Percentiles rank a stretch among this genome's conserved stretches.
Evolutionary conservation across 2,797 vertebrate species (phyloP).

Genomic region (Eremophila alpestris): DNA sequence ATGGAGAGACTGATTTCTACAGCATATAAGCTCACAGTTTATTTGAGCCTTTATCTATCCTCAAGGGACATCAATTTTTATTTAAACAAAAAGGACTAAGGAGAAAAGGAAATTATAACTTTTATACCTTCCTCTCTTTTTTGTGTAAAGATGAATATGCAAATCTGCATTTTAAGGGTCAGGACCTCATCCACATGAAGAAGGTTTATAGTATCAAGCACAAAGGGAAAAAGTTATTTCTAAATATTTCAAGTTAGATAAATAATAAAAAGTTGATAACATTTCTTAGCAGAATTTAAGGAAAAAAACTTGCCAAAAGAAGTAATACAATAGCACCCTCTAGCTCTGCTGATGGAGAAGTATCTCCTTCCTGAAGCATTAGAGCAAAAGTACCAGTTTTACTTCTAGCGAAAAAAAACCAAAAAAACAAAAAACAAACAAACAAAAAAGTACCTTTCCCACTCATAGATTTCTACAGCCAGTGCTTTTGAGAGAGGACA

Average conservation of each 20-base stretch:
- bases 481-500: not conserved
- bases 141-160: not conserved
- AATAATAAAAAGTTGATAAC: not conserved
- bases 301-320: not conserved
- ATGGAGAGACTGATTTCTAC: not conserved
- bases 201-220: not conserved
- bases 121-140: not conserved
- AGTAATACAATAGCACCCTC: conserved; percentile 69
- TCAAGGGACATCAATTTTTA: not conserved
- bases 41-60: not conserved
- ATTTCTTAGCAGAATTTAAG: not conserved
- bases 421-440: no score
- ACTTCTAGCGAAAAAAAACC: not conserved
- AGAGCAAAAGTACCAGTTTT: not conserved
- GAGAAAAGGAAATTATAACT: not conserved
- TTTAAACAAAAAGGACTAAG: not conserved
- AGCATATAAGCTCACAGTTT: not conserved
- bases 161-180: not conserved
- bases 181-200: not conserved
- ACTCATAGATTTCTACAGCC: not conserved
- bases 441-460: not conserved
- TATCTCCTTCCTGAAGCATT: not conserved
- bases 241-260: not conserved
- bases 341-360: conserved; percentile 20
- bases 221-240: not conserved